Percentiles rank a stretch among this genome's conserved stretches.
phyloP scores from a whole-genome alignment of 2,888 invertebrate genomes.

The Scaptodrosophila latifasciaeformis region DNA sequence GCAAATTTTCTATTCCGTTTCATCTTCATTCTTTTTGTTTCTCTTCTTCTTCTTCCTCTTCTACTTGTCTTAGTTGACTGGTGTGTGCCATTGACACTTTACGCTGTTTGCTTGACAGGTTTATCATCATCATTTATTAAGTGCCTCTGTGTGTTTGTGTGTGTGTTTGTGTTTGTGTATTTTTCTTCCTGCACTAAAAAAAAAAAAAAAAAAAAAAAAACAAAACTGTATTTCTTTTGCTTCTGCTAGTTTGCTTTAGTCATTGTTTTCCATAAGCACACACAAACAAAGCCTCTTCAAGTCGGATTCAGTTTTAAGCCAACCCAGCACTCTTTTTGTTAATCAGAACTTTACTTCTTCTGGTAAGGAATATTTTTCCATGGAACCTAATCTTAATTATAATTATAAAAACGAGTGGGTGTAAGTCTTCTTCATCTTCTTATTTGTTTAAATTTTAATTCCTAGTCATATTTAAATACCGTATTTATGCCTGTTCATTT shows the following conservation, averaged over 20 bases:
- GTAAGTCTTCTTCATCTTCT: constrained; percentile 1
- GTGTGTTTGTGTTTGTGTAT: neutral
- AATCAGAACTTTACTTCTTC: too few species aligned
- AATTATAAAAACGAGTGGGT: too few species aligned
- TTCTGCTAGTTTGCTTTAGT: neutral
- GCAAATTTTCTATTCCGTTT: constrained; percentile 45
- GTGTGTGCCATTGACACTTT: constrained; percentile 50
- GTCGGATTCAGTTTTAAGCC: too few species aligned
- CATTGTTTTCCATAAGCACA: neutral
- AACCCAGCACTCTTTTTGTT: too few species aligned
- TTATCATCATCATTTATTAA: constrained; percentile 45
- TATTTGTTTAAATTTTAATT: neutral
- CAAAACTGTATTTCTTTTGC: neutral
- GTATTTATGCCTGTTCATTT: constrained; percentile 52
- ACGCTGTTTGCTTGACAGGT: constrained; percentile 48
- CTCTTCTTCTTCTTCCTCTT: constrained; percentile 12
- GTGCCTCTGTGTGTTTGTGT: constrained; percentile 2
- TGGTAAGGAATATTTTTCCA: too few species aligned
- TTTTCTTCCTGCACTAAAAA: constrained; percentile 15
- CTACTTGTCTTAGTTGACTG: neutral
- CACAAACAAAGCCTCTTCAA: constrained; percentile 21
- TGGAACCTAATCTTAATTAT: too few species aligned
- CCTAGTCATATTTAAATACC: constrained; percentile 17
- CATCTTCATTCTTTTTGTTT: neutral
- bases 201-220: too few species aligned